These are phyloP conservation scores for Machimus rusticus DNA, from an alignment of 2,888 invertebrate species.

Conservation along the genomic window DNA sequence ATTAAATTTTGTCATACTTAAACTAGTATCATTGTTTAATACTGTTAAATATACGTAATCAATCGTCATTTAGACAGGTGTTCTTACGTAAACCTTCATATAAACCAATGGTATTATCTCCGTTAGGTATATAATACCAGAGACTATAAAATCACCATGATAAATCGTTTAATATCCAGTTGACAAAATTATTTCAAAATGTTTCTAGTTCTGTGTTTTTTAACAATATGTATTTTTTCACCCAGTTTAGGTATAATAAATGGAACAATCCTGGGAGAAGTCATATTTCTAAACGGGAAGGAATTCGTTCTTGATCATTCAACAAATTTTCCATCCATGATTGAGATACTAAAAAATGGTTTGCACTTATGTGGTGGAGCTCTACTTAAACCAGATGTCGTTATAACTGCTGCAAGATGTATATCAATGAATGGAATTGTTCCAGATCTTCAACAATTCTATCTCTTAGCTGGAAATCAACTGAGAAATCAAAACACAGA, in stretches of 20 bases:
- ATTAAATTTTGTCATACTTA: no score
- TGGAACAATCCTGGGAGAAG: neutral
- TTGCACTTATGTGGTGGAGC: neutral
- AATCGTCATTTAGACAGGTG: neutral
- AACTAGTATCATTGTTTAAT: neutral
- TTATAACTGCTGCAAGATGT: neutral
- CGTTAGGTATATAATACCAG: neutral
- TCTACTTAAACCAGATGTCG: neutral
- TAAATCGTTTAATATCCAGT: neutral
- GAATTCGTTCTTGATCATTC: neutral
- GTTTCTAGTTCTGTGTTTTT: neutral
- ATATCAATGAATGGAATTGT: neutral
- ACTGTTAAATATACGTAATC: neutral
- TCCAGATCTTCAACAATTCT: neutral
- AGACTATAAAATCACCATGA: neutral
- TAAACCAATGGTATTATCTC: neutral
- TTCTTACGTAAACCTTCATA: neutral
- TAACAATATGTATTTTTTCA: neutral
- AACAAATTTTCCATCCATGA: neutral
- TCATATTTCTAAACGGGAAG: neutral
- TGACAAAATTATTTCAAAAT: neutral
- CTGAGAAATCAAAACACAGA: neutral
- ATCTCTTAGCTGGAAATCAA: neutral
- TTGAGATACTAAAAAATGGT: neutral
- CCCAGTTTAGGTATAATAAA: neutral